Percentiles rank a stretch among this genome's conserved stretches.
These are phyloP conservation scores for Drosophila nasuta DNA, from an alignment of 1,140 invertebrate species.

Conservation along the genomic window DNA sequence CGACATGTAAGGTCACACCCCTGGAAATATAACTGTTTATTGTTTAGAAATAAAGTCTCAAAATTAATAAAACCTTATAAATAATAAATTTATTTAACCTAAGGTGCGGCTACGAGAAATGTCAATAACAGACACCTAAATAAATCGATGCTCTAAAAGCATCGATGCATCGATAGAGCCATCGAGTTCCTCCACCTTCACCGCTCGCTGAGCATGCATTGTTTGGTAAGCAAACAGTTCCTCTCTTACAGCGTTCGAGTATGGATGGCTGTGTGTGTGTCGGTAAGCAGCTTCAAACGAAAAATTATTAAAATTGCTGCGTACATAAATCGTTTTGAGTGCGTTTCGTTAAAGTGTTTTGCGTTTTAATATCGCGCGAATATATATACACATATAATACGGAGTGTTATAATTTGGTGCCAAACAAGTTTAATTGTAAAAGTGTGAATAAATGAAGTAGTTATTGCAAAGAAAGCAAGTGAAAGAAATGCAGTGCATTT, in stretches of 20 bases:
- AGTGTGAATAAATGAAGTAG: slow-evolving; percentile 4
- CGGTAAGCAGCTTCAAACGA: not conserved
- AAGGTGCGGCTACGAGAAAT: too few species aligned
- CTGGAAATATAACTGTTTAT: too few species aligned
- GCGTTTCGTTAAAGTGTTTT: not conserved
- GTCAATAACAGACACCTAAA: too few species aligned
- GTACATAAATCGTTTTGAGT: slow-evolving; percentile 17
- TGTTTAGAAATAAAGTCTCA: too few species aligned
- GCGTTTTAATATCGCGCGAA: slow-evolving; percentile 6
- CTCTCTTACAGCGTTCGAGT: slow-evolving; percentile 1
- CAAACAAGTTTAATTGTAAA: slow-evolving; percentile 19
- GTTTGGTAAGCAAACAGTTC: slow-evolving; percentile 15
- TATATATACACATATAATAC: slow-evolving; percentile 1
- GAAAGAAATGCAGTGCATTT: slow-evolving; percentile 18
- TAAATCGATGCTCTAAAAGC: too few species aligned
- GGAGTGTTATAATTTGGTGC: slow-evolving; percentile 9
- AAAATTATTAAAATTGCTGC: slow-evolving; percentile 17
- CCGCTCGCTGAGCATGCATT: too few species aligned
- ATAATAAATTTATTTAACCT: too few species aligned
- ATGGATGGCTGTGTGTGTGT: not conserved
- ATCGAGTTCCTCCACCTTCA: too few species aligned
- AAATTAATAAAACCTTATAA: too few species aligned
- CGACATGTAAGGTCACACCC: too few species aligned
- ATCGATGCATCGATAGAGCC: too few species aligned
- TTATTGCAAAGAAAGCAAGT: slow-evolving; percentile 1